These are phyloP conservation scores for Dolichomitus sp. DNA, from an alignment of 2,888 invertebrate species.

Conservation along the genomic window DNA sequence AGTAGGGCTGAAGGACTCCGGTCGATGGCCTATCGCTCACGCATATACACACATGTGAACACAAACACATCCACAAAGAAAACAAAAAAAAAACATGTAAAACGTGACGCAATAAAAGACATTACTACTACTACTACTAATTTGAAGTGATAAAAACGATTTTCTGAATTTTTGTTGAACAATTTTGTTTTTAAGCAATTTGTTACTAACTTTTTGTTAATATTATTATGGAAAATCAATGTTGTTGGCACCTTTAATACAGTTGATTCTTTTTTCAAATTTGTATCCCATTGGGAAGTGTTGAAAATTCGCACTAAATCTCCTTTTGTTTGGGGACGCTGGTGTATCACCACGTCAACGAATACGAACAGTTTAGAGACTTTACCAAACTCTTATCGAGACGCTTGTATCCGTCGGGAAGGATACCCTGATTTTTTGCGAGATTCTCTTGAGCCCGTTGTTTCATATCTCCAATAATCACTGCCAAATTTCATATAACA, in stretches of 20 bases:
- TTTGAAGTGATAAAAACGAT: neutral
- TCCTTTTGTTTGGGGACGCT: conserved; percentile 10
- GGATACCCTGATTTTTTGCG: conserved; percentile 28
- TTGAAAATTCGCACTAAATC: neutral
- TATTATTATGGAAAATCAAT: too few species aligned
- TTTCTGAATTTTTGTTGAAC: neutral
- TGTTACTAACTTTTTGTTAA: too few species aligned
- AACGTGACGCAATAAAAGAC: too few species aligned
- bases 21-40: too few species aligned
- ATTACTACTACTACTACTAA: too few species aligned
- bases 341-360: conserved; percentile 1
- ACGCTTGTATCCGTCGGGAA: conserved; percentile 25
- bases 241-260: too few species aligned
- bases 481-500: neutral
- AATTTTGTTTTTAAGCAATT: neutral
- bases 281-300: neutral
- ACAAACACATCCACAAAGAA: too few species aligned
- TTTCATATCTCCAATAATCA: conserved; percentile 12
- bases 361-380: conserved; percentile 9
- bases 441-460: conserved; percentile 28
- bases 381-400: conserved; percentile 34
- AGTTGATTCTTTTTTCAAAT: neutral
- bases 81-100: too few species aligned
- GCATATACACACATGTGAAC: too few species aligned
- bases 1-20: too few species aligned